phyloP scores from a whole-genome alignment of 2,888 invertebrate genomes.

The Colostygia pectinataria region DNA sequence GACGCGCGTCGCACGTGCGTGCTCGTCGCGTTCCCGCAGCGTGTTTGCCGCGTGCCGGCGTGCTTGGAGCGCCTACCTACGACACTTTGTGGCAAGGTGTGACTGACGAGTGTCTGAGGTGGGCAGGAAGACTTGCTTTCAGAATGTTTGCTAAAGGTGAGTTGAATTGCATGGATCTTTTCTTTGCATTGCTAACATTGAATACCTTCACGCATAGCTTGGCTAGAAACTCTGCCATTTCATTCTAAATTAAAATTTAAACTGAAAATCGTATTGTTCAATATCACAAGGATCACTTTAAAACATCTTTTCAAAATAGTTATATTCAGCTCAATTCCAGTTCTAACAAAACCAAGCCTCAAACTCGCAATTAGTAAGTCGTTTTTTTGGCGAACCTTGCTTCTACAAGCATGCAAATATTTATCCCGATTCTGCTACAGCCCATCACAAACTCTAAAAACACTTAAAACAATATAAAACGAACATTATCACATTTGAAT shows the following conservation, averaged over 20 bases:
- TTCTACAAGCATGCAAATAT: too few relatives aligned
- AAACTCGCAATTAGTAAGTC: too few relatives aligned
- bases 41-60: slow-evolving; percentile 37
- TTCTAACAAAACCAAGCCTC: too few relatives aligned
- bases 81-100: slow-evolving; percentile 48
- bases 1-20: slow-evolving; percentile 38
- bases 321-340: too few relatives aligned
- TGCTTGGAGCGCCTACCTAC: slow-evolving; percentile 33
- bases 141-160: slow-evolving; percentile 17
- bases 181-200: slow-evolving; percentile 1
- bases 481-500: not conserved
- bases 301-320: too few relatives aligned
- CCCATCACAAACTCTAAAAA: not conserved
- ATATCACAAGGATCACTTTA: too few relatives aligned
- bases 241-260: too few relatives aligned
- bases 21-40: slow-evolving; percentile 39
- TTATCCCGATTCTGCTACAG: too few relatives aligned
- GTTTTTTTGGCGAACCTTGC: too few relatives aligned
- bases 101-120: slow-evolving; percentile 58
- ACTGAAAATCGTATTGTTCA: too few relatives aligned
- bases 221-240: too few relatives aligned
- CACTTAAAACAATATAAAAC: not conserved
- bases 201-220: not conserved
- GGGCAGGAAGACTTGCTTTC: slow-evolving; percentile 11
- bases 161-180: not conserved